phyloP scores from a whole-genome alignment of 2,888 invertebrate genomes.

The Polydrusus cervinus region DNA sequence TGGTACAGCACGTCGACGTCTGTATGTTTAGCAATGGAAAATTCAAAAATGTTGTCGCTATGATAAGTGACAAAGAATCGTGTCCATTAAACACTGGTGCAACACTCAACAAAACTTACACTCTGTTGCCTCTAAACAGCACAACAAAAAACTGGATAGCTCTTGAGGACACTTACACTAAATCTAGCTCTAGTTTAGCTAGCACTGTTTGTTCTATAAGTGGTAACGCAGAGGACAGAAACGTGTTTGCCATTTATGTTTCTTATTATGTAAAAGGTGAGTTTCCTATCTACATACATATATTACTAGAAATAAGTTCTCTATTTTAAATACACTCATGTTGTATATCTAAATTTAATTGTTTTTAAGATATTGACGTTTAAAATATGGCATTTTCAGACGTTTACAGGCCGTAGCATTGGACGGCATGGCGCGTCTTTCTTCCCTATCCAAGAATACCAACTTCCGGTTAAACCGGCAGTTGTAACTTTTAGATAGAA shows the following conservation, averaged over 20 bases:
- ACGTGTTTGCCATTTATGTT: slow-evolving; percentile 92
- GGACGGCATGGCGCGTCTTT: no score
- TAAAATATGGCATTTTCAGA: no score
- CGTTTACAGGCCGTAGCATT: no score
- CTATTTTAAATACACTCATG: no score
- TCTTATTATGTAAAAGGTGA: slow-evolving; percentile 87
- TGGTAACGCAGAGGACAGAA: slow-evolving; percentile 81
- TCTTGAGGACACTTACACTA: slow-evolving; percentile 87
- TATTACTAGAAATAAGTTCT: no score
- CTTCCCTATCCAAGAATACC: no score
- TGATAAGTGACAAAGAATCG: slow-evolving; percentile 76
- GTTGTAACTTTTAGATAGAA: no score
- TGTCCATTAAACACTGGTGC: slow-evolving; percentile 81
- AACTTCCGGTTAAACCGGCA: no score
- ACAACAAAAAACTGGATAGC: slow-evolving; percentile 94
- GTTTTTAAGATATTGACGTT: no score
- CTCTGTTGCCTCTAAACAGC: slow-evolving; percentile 82
- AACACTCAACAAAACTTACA: slow-evolving; percentile 77
- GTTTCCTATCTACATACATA: no score
- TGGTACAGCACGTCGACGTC: slow-evolving; percentile 93
- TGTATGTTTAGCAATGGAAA: slow-evolving; percentile 97
- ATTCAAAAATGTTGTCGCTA: slow-evolving; percentile 93
- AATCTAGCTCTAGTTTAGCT: slow-evolving; percentile 76
- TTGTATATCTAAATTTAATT: no score
- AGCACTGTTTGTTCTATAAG: slow-evolving; percentile 74